Evolutionary conservation across 1,140 invertebrate genomes (phyloP), one percentile per base, ranked within the genome.

Genomic region (Batillaria attramentaria): DNA sequence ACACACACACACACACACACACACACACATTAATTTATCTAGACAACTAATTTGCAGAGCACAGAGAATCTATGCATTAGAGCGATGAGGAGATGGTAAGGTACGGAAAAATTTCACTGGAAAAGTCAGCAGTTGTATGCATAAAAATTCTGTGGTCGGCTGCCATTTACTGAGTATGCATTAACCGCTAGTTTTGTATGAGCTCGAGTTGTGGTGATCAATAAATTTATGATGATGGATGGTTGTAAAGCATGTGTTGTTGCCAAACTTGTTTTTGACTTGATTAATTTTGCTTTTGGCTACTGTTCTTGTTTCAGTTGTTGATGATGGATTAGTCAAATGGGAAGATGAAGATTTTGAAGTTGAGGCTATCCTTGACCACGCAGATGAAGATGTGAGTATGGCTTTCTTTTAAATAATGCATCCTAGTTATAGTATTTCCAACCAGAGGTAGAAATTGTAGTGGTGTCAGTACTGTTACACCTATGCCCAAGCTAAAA

Each of bases 321-420:
- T 89, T 18, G 84, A 86, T 28, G 79, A 83, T 37, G 89, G 87
- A 33, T 81, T 87, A n/a, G 84, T 89, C 33, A 82, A 81, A 46
- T 90, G 87, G 86, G 83, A 88, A 28, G 84, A 87, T 73, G 85
- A 87, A 65, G 83, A 87, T 6, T 90, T 83, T 87, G 89, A 90
- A 84, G 89, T 90, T 31, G 89, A 90, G 75, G 60, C 80, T n/a
- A 86, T 90, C n/a, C 13, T 87, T 24, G 87, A 90, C 77, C 84
- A 88, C 50, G 78, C 76, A 31, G 79, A 84, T 73, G 87, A 86
- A 65, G 83, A 86, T 78, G 87, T 87, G 81, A 84, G 81, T 84
- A 41, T n/a, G n/a, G n/a, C n/a, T n/a, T n/a, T n/a, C n/a, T n/a
- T n/a, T n/a, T n/a, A n/a, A n/a, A n/a, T n/a, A n/a, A n/a, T n/a